These are phyloP conservation scores for Diaperis boleti DNA, from an alignment of 2,888 invertebrate species.

Conservation along the genomic window DNA sequence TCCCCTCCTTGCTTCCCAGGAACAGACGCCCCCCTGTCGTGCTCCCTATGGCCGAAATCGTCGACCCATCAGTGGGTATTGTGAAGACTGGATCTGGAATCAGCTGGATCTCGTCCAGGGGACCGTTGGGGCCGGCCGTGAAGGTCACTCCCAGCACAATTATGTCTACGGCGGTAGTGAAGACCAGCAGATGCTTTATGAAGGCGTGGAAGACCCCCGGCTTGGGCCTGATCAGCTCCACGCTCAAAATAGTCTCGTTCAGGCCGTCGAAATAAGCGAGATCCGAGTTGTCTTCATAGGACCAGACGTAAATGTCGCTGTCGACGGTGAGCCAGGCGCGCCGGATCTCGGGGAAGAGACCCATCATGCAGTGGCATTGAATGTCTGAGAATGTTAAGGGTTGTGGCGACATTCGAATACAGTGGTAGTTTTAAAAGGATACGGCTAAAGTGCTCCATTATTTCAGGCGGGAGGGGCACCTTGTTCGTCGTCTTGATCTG, in stretches of 20 bases:
- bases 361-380: slow-evolving; percentile 97
- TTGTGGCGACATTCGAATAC: too few species aligned
- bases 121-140: slow-evolving; percentile 67
- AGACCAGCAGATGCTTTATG: slow-evolving; percentile 89
- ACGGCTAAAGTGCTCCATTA: slow-evolving; percentile 96
- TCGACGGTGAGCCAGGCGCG: slow-evolving; percentile 98
- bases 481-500: slow-evolving; percentile 85
- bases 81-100: slow-evolving; percentile 96
- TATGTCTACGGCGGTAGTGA: slow-evolving; percentile 96
- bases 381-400: slow-evolving; percentile 83
- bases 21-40: slow-evolving; percentile 90
- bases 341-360: slow-evolving; percentile 95
- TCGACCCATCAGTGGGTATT: slow-evolving; percentile 89
- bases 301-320: slow-evolving; percentile 98
- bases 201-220: slow-evolving; percentile 89
- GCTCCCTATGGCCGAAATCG: slow-evolving; percentile 85
- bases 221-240: slow-evolving; percentile 91
- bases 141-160: slow-evolving; percentile 84
- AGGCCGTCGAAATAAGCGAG: slow-evolving; percentile 97
- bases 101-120: slow-evolving; percentile 84
- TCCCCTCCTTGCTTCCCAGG: slow-evolving; percentile 94
- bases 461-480: slow-evolving; percentile 91
- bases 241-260: slow-evolving; percentile 93
- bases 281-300: slow-evolving; percentile 95
- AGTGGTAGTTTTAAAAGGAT: slow-evolving; percentile 69